Base-by-base conservation (phyloP, 2,888 invertebrate species). In the Iphiclides podalirius region DNA sequence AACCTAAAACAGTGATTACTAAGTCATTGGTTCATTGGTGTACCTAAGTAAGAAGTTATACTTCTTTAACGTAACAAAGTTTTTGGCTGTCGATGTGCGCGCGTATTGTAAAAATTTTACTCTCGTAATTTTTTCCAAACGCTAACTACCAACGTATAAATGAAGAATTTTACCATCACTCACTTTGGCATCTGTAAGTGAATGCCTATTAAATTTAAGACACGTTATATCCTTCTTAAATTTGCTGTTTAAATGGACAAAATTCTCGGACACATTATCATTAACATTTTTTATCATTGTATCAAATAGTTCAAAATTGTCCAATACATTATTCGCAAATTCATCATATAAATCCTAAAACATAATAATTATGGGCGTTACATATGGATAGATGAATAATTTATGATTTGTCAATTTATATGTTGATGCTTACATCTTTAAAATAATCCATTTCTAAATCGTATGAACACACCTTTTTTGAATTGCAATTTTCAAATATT, bases 1-100 rank as follows among this genome's bases (percentile, higher is more conserved):
- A 17, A 94, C 88, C 92, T 93, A 58, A n/a, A 63, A 62, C 4
- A 23, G n/a, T n/a, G n/a, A n/a, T n/a, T n/a, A n/a, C n/a, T n/a
- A n/a, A n/a, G n/a, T n/a, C n/a, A n/a, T n/a, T n/a, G n/a, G n/a
- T n/a, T n/a, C n/a, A n/a, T n/a, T n/a, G n/a, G n/a, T n/a, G n/a
- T n/a, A n/a, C n/a, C n/a, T n/a, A n/a, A n/a, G n/a, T n/a, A n/a
- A n/a, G n/a, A n/a, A n/a, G n/a, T n/a, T n/a, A n/a, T n/a, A n/a
- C n/a, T n/a, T n/a, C n/a, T n/a, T n/a, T n/a, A n/a, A n/a, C n/a
- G n/a, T n/a, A n/a, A n/a, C n/a, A n/a, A n/a, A n/a, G n/a, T n/a
- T n/a, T n/a, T n/a, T n/a, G n/a, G n/a, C n/a, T n/a, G n/a, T n/a
- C n/a, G n/a, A n/a, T n/a, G n/a, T n/a, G n/a, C n/a, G n/a, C n/a